Conservation (phyloP, 2,797 vertebrate species). For the Denticeps clupeoides region DNA sequence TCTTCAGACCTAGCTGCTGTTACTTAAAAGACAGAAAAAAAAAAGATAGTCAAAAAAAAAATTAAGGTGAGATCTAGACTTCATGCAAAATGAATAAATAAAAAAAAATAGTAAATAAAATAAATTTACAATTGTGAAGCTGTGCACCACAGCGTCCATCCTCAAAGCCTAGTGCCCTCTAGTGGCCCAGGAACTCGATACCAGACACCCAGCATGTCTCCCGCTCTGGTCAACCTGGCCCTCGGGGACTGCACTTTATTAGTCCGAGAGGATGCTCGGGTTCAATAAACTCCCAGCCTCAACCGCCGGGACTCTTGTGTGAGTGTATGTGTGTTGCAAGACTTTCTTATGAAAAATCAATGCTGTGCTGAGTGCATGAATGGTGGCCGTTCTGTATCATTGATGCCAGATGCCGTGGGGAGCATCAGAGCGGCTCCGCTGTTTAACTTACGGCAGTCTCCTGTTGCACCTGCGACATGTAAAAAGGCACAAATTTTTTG, state of each 20-base stretch:
- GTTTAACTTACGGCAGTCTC: too few relatives aligned
- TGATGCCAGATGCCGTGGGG: too few relatives aligned
- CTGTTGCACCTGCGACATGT: too few relatives aligned
- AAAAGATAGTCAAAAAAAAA: too few relatives aligned
- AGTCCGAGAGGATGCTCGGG: slow-evolving; percentile 16
- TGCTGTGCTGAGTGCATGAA: not conserved
- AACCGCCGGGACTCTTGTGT: slow-evolving; percentile 6
- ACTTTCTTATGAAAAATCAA: slow-evolving; percentile 20
- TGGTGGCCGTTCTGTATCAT: slow-evolving; percentile 2
- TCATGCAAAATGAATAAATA: too few relatives aligned
- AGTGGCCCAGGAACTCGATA: slow-evolving; percentile 60
- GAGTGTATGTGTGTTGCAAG: slow-evolving; percentile 6
- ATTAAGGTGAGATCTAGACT: too few relatives aligned
- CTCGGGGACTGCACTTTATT: slow-evolving; percentile 18
- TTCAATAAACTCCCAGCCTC: slow-evolving; percentile 14
- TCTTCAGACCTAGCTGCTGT: too few relatives aligned
- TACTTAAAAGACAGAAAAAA: too few relatives aligned
- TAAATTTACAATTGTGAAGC: too few relatives aligned
- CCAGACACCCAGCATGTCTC: slow-evolving; percentile 15
- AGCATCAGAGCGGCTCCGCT: too few relatives aligned
- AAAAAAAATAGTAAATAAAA: too few relatives aligned
- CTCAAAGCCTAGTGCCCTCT: slow-evolving; percentile 74
- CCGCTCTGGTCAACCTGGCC: slow-evolving; percentile 5
- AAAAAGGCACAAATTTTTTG: too few relatives aligned
- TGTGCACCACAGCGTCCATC: slow-evolving; percentile 21